Percentiles rank a stretch among this genome's conserved stretches.
phyloP scores from a whole-genome alignment of 2,888 invertebrate species.

The Malacosoma neustria region DNA sequence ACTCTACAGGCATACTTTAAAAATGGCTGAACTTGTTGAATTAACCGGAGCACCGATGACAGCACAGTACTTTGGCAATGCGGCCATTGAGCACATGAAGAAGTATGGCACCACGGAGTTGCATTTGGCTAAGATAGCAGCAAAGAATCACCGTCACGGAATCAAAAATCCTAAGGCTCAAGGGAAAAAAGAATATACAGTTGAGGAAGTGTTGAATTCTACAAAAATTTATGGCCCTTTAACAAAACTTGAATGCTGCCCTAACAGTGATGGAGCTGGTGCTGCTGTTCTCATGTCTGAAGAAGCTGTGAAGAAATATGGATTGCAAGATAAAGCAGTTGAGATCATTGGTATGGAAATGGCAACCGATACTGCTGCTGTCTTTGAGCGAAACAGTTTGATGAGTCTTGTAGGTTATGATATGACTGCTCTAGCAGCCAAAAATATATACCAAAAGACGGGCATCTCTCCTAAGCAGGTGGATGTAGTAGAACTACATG shows the following conservation, averaged over 20 bases:
- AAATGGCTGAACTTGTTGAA: conserved; percentile 89
- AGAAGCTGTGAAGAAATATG: conserved; percentile 88
- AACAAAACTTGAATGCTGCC: conserved; percentile 98
- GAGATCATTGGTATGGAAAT: conserved; percentile 98
- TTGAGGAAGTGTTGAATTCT: conserved; percentile 92
- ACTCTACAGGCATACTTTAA: conserved; percentile 88
- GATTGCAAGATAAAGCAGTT: conserved; percentile 87
- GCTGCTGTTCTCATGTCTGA: conserved; percentile 95
- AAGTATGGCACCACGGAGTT: conserved; percentile 94
- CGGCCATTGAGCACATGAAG: conserved; percentile 96
- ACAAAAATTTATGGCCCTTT: conserved; percentile 93
- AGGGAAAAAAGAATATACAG: conserved; percentile 91
- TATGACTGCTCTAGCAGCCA: conserved; percentile 91
- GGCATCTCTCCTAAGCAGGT: conserved; percentile 86
- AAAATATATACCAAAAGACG: conserved; percentile 83
- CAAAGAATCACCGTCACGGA: conserved; percentile 98
- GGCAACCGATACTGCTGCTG: conserved; percentile 91
- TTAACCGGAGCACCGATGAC: conserved; percentile 90
- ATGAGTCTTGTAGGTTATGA: conserved; percentile 92
- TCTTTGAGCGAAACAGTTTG: conserved; percentile 85
- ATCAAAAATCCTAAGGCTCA: conserved; percentile 98
- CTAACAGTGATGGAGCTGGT: conserved; percentile 98
- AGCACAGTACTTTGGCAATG: conserved; percentile 97
- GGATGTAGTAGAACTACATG: conserved; percentile 96
- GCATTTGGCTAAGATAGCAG: conserved; percentile 98